Evolutionary conservation across 2,113 vertebrate species (phyloP).

Genomic region (Bufo gargarizans): DNA sequence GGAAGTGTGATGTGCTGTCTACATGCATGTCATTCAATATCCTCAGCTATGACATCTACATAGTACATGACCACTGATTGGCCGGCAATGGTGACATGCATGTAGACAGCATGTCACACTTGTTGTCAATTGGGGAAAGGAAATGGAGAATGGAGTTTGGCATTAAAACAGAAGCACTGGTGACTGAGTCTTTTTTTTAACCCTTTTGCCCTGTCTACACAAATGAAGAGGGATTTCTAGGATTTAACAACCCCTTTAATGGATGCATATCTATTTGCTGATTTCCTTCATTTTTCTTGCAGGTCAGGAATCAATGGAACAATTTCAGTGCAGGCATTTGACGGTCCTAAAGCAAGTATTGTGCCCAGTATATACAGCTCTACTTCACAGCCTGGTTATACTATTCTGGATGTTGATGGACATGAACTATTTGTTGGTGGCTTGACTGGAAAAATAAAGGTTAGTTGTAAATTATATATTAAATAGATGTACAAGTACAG

Average conservation of each 20-base stretch:
- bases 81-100: too few relatives aligned
- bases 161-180: too few relatives aligned
- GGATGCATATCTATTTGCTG: background rate
- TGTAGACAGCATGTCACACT: too few relatives aligned
- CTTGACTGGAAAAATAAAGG: conserved; percentile 88
- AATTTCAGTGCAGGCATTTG: conserved; percentile 89
- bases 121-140: too few relatives aligned
- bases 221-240: too few relatives aligned
- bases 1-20: too few relatives aligned
- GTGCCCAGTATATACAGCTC: conserved; percentile 78
- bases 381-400: conserved; percentile 84
- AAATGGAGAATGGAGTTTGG: too few relatives aligned
- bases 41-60: too few relatives aligned
- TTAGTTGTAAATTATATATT: conserved; percentile 61
- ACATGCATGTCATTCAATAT: too few relatives aligned
- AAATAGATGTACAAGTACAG: background rate
- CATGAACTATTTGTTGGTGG: conserved; percentile 94
- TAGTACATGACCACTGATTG: too few relatives aligned
- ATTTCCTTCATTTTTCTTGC: conserved; percentile 15
- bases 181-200: too few relatives aligned
- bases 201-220: too few relatives aligned
- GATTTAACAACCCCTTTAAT: background rate
- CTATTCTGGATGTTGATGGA: conserved; percentile 92
- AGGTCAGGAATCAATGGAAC: conserved; percentile 92
- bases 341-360: conserved; percentile 87